These are phyloP conservation scores for Stercorarius parasiticus DNA, from an alignment of 2,113 vertebrate genomes.

Conservation along the genomic window DNA sequence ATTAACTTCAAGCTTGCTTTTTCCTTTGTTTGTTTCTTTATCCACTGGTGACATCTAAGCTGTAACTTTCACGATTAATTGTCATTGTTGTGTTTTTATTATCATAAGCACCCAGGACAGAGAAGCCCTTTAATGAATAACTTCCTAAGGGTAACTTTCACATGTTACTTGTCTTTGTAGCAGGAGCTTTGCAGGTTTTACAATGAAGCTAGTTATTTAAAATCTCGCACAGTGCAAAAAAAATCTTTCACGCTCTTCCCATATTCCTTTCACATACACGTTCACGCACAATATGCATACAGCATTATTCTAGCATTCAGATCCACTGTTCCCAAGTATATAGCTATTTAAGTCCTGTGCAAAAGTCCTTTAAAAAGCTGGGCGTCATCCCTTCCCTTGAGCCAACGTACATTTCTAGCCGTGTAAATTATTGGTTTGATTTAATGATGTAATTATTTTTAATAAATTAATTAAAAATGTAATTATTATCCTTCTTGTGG, in stretches of 20 bases:
- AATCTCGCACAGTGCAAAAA: not conserved
- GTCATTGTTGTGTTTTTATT: not conserved
- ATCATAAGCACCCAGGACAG: not conserved
- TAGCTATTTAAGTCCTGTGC: not conserved
- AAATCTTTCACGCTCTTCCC: not conserved
- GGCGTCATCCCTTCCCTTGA: not conserved
- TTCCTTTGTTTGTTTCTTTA: not conserved
- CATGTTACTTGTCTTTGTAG: not conserved
- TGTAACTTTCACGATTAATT: slow-evolving; percentile 5
- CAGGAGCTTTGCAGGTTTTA: not conserved
- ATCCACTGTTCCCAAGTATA: not conserved
- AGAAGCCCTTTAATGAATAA: not conserved
- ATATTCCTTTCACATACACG: not conserved
- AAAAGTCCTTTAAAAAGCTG: not conserved
- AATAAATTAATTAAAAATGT: not conserved
- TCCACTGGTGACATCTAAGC: slow-evolving; percentile 9
- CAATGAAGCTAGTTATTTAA: not conserved
- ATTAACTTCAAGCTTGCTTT: slow-evolving; percentile 37
- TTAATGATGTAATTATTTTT: not conserved
- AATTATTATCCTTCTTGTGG: not conserved
- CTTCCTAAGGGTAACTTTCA: not conserved
- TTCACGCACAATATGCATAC: not conserved
- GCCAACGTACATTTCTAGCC: not conserved
- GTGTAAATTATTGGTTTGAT: not conserved
- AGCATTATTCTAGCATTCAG: not conserved